Base-by-base conservation (phyloP, 2,888 invertebrate species). In the Cetonia aurata region DNA sequence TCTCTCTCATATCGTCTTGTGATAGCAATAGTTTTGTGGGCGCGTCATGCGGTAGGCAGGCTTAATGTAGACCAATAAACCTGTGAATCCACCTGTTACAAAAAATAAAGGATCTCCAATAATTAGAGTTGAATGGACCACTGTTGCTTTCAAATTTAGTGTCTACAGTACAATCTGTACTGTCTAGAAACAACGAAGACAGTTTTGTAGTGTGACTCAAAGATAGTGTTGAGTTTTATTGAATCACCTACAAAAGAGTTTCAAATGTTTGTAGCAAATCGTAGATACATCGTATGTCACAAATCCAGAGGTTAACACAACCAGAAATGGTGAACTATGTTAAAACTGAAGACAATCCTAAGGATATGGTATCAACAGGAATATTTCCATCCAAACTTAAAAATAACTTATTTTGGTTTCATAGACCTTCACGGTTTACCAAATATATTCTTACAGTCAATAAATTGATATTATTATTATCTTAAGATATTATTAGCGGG, bases 61-160 rank as follows among this genome's bases (percentile, higher is more conserved):
- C n/a, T n/a, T n/a, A n/a, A n/a, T n/a, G n/a, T n/a, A n/a, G n/a
- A n/a, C n/a, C n/a, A n/a, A n/a, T n/a, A n/a, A n/a, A n/a, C n/a
- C n/a, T n/a, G n/a, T n/a, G n/a, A n/a, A n/a, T n/a, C n/a, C n/a
- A n/a, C n/a, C n/a, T n/a, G n/a, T n/a, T n/a, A n/a, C 71, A 0
- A 71, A 71, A 65, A 59, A 55, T 10, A 53, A 52, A 37, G 70
- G 70, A 46, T 53, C 72, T 6, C 72, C 70, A 6, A 17, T 70
- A 41, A 69, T 53, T 72, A 4, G 72, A 72, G 41, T 57, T 72
- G 46, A 66, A 59, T 50, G 67, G 66, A n/a, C 70, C 70, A 2
- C 10, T 70, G 25, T 15, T 70, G 9, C 41, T 72, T 0, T 65
- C 66, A 41, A 13, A 53, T n/a, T 50, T 69, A 19, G 50, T 72